Evolutionary conservation across 2,113 vertebrate species (phyloP).

Genomic region (Plecturocebus donacophilus): DNA sequence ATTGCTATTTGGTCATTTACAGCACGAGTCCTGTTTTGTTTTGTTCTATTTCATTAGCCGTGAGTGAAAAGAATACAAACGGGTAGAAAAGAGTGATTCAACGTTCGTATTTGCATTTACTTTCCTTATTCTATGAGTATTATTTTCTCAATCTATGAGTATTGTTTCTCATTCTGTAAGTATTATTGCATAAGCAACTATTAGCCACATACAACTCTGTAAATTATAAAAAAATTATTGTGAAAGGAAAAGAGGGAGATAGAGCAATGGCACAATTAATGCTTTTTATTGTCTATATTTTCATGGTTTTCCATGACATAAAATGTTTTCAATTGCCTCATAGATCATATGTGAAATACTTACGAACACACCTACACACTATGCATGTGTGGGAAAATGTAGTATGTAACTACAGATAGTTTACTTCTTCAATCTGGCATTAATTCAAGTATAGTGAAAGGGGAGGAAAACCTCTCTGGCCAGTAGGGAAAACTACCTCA

Average conservation of each 20-base stretch:
- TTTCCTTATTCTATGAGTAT: neutral
- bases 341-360: neutral
- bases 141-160: too few relatives aligned
- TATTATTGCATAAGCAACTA: neutral
- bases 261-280: neutral
- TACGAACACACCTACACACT: neutral
- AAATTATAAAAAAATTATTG: neutral
- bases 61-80: neutral
- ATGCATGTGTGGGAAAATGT: neutral
- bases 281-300: neutral
- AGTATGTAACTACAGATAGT: neutral
- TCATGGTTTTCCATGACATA: neutral
- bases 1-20: neutral
- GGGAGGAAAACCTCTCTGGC: fast-evolving
- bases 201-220: neutral
- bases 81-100: neutral
- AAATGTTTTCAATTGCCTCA: neutral
- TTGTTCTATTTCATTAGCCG: neutral
- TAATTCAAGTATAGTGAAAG: neutral
- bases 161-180: neutral
- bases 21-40: neutral
- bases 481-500: neutral
- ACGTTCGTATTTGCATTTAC: neutral
- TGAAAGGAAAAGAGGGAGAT: neutral
- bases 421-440: neutral